Conservation (phyloP, 2,888 invertebrate species). For the Chironomus riparius region DNA sequence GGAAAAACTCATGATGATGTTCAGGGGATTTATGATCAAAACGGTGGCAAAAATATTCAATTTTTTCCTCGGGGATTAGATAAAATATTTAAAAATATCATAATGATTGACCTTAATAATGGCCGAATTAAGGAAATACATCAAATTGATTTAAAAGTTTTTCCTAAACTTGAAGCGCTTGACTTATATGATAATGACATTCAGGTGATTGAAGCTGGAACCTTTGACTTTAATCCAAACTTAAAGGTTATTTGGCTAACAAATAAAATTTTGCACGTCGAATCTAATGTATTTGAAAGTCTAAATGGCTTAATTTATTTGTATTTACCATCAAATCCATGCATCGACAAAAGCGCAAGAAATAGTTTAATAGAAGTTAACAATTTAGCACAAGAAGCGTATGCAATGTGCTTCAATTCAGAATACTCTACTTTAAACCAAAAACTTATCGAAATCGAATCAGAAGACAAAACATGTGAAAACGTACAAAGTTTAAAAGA, state of each 20-base stretch:
- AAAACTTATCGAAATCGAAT: no score
- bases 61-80: not conserved
- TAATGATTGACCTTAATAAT: not conserved
- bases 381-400: no score
- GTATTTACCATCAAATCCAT: not conserved
- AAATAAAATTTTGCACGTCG: not conserved
- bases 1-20: no score
- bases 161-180: not conserved
- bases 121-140: not conserved
- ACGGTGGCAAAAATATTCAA: no score
- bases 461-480: no score
- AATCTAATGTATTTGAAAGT: not conserved
- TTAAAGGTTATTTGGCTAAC: not conserved
- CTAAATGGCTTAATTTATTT: not conserved
- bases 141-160: not conserved
- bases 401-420: no score
- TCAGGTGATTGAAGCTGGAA: not conserved
- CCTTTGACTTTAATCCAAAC: not conserved
- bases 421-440: no score
- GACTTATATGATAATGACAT: not conserved
- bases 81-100: not conserved
- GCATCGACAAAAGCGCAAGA: not conserved
- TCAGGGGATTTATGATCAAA: no score
- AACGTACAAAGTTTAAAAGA: no score
- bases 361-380: not conserved